Base-by-base conservation (phyloP, 64 coral and sea anemone genomes). In the Acropora tenuis region DNA sequence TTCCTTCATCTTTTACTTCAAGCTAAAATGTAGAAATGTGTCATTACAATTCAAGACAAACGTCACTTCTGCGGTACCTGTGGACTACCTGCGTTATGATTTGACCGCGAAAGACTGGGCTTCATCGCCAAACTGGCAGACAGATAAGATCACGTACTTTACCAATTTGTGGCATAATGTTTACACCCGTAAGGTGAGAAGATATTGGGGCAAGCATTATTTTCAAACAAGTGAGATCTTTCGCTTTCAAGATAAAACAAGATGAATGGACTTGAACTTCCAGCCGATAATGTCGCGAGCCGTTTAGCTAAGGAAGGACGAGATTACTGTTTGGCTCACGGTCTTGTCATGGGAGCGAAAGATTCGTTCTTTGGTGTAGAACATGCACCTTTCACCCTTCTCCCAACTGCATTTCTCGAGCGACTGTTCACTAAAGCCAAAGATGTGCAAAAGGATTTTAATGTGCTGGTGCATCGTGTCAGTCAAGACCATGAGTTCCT, bases 401-500 rank as follows among this genome's bases (percentile, higher is more conserved):
- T 88, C 6, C 82, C 91, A 9, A 71, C 91, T 41, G 46, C 77
- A 2, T 93, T 93, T 80, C 85, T 85, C 1, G 87, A 93, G 77
- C 76, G 52, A 69, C 48, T 93, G 48, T 88, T 93, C 49, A 4
- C 42, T 4, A 76, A 80, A 80, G 84, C 82, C 5, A 72, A 79
- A 57, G 83, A 93, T 16, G 75, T 93, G 1, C 91, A 93, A 50
- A 80, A 87, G 20, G 84, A 93, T 44, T 87, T 88, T 66, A 87
- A 93, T 60, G 12, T 93, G 19, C 47, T 93, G 16, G 74, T 93
- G 13, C 53, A 93, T 75, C 78, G 61, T 88, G 76, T 93, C 7
- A 87, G 91, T 50, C 83, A 80, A 45, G 91, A 93, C 53, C 69
- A 69, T 45, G 91, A 88, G 47, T 93, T 93, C 65, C 83, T 93